Conservation (phyloP, 1,140 invertebrate genomes). For the Berghia stephanieae region DNA sequence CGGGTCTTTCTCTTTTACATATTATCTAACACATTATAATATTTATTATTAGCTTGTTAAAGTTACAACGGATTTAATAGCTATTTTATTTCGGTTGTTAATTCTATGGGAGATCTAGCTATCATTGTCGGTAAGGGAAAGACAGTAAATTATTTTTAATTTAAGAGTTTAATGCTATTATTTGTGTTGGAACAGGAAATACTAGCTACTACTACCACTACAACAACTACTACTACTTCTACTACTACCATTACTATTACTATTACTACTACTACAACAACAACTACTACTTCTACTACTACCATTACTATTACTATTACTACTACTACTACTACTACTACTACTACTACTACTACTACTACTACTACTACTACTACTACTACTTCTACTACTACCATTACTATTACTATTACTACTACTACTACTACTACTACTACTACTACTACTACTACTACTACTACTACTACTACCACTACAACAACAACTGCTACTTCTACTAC, state of each 20-base stretch:
- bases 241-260: not conserved
- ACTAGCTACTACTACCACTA: slow-evolving; percentile 16
- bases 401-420: slow-evolving; percentile 15
- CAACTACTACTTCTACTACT: slow-evolving; percentile 10
- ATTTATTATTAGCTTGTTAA: too few relatives aligned
- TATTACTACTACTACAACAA: slow-evolving; percentile 4
- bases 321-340: not conserved
- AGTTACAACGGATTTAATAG: too few relatives aligned
- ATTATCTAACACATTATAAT: too few relatives aligned
- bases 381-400: slow-evolving; percentile 5
- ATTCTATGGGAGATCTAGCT: too few relatives aligned
- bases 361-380: slow-evolving; percentile 16
- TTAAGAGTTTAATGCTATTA: too few relatives aligned
- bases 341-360: slow-evolving; percentile 18
- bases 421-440: slow-evolving; percentile 9
- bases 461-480: slow-evolving; percentile 6
- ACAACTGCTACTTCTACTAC: slow-evolving; percentile 7
- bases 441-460: not conserved
- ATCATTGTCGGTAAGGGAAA: too few relatives aligned
- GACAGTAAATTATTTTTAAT: too few relatives aligned
- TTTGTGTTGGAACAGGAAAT: too few relatives aligned
- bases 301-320: not conserved
- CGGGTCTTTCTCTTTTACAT: too few relatives aligned
- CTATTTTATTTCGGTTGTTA: too few relatives aligned
- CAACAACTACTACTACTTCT: slow-evolving; percentile 2